Base-by-base conservation (phyloP, 2,113 vertebrate genomes). In the Taurulus bubalis region DNA sequence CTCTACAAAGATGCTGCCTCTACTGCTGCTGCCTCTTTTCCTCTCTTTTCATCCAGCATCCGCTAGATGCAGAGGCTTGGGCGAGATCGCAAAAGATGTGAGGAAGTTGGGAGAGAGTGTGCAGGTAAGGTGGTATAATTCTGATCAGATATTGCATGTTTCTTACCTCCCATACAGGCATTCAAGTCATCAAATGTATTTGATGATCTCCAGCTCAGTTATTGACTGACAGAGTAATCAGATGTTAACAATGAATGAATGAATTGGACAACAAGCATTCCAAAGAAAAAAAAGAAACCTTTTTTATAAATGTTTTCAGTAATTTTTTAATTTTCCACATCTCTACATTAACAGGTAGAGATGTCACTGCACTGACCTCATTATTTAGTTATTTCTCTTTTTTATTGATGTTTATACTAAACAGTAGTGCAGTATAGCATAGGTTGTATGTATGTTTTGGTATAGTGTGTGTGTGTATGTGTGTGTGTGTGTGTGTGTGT, bases 101-200 rank as follows among this genome's bases (percentile, higher is more conserved):
- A 0, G 12, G 0, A 0, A 0, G 0, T 12, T 87, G 20, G 12
- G 2, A 40, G 0, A 9, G 0, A 0, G 0, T 0, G 3, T 84
- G 18, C 0, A n/a, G 81, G 90, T 91, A 85, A 83, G 75, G 14
- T 20, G 10, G 26, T 6, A 38, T 8, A 24, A 30, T 30, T 47
- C 6, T 53, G 11, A 68, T 58, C 14, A 28, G 2, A 51, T 69
- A 3, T 22, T 53, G 24, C 26, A 38, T 55, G 32, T 74, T 11
- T 49, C 15, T 18, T 28, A n/a, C 6, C 6, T 56, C 34, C 40
- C 7, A 45, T 18, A 60, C 36, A n/a, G 26, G 56, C 20, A 2
- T 32, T 32, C 30, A 32, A 32, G 15, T 49, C 18, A 10, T 20
- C 53, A n/a, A 47, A 76, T 71, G 22, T 66, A 6, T 26, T 26